Conservation (phyloP, 2,797 vertebrate genomes). For the Rhyacichthys aspro region DNA sequence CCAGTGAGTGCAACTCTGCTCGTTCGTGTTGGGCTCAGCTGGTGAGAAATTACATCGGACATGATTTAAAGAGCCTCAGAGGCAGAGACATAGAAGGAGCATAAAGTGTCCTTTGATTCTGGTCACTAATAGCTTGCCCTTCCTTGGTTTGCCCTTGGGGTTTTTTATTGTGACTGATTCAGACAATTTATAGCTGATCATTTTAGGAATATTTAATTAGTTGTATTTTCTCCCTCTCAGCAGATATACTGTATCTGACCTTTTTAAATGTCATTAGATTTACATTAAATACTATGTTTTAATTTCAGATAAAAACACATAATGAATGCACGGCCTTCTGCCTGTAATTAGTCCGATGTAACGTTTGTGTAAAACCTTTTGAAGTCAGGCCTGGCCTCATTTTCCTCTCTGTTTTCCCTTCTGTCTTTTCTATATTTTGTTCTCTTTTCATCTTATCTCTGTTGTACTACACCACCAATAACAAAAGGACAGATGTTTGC, state of each 20-base stretch:
- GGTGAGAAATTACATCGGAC: background rate
- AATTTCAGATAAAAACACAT: background rate
- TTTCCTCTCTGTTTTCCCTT: no score
- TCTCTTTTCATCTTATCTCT: slow-evolving; percentile 27
- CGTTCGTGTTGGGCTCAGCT: background rate
- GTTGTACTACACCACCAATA: slow-evolving; percentile 27
- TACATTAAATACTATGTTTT: slow-evolving; percentile 10
- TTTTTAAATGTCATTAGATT: slow-evolving; percentile 8
- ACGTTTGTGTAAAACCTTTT: background rate
- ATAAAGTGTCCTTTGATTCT: slow-evolving; percentile 2
- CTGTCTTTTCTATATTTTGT: slow-evolving; percentile 2
- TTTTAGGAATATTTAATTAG: slow-evolving; percentile 12
- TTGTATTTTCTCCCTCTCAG: background rate
- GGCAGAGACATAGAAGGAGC: background rate
- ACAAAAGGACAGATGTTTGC: slow-evolving; percentile 51
- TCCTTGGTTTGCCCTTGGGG: slow-evolving; percentile 2
- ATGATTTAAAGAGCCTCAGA: slow-evolving; percentile 1
- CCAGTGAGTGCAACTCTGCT: slow-evolving; percentile 84
- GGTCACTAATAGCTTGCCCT: slow-evolving; percentile 1
- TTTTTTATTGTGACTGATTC: slow-evolving; percentile 12
- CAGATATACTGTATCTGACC: slow-evolving; percentile 3
- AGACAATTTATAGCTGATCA: slow-evolving; percentile 14
- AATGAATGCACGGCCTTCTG: background rate
- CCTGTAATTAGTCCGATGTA: no score
- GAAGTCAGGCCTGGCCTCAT: background rate